Evolutionary conservation across 2,113 vertebrate genomes (phyloP).

Genomic region (Sinocyclocheilus maitianheensis): DNA sequence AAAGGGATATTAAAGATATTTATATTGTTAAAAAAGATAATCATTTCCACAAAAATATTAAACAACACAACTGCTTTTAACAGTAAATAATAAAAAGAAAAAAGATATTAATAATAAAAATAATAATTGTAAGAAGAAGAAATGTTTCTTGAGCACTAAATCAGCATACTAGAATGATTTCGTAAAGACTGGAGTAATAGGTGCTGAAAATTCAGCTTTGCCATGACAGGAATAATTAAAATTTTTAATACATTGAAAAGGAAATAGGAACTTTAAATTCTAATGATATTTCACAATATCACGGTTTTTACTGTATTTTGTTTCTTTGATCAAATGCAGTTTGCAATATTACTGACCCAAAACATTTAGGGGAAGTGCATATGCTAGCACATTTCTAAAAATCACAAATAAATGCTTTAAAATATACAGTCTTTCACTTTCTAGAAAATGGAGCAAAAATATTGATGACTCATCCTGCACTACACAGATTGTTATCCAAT

Average conservation of each 20-base stretch:
- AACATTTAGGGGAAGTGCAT: not conserved
- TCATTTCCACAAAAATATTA: not conserved
- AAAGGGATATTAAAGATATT: too few relatives aligned
- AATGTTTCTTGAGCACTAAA: not conserved
- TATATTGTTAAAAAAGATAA: too few relatives aligned
- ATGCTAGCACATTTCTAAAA: not conserved
- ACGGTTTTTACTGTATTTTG: too few relatives aligned
- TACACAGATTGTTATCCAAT: not conserved
- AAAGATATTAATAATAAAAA: not conserved
- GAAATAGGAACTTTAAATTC: too few relatives aligned
- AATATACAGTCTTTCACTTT: not conserved
- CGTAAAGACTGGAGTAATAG: not conserved
- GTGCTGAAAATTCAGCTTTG: not conserved
- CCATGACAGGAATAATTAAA: too few relatives aligned
- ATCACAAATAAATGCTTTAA: not conserved
- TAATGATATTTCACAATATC: too few relatives aligned
- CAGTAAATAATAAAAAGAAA: not conserved
- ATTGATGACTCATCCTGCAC: not conserved
- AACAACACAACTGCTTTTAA: not conserved
- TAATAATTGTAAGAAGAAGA: not conserved
- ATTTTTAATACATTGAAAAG: too few relatives aligned
- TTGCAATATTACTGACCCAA: not conserved
- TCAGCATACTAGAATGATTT: not conserved
- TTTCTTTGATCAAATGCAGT: too few relatives aligned
- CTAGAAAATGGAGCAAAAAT: not conserved